Evolutionary conservation across 1,140 invertebrate genomes (phyloP).

Genomic region (Caenorhabditis tropicalis): DNA sequence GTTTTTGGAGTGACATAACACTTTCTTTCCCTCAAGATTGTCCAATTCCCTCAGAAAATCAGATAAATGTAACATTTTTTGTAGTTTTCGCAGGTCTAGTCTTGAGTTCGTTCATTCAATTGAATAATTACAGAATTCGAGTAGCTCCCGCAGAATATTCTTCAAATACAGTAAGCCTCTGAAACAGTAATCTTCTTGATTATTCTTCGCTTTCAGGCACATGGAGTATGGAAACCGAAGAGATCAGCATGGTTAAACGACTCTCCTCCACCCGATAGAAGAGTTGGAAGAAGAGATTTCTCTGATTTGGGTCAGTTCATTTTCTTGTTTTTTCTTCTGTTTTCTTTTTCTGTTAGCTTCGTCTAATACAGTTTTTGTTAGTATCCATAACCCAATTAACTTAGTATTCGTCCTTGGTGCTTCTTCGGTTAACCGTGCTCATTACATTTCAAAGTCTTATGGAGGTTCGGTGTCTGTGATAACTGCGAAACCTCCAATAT

Average conservation of each 20-base stretch:
- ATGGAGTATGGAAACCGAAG: conserved; percentile 30
- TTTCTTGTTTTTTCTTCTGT: background rate
- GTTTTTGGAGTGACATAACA: background rate
- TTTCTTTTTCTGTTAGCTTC: background rate
- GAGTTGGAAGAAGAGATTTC: conserved; percentile 23
- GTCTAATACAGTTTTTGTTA: background rate
- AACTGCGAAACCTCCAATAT: background rate
- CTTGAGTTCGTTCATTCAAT: too few relatives aligned
- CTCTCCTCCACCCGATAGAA: background rate
- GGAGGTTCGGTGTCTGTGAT: background rate
- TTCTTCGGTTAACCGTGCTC: conserved; percentile 33
- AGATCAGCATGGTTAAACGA: conserved; percentile 21
- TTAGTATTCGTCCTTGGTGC: conserved; percentile 1
- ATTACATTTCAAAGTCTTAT: background rate
- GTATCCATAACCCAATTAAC: background rate
- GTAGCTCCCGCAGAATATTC: background rate
- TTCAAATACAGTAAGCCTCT: conserved; percentile 5
- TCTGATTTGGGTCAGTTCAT: background rate
- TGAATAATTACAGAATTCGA: conserved; percentile 25
- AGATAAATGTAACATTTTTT: too few relatives aligned
- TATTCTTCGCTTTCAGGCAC: background rate
- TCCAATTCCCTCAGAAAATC: background rate
- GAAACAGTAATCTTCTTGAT: background rate
- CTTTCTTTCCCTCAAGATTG: background rate
- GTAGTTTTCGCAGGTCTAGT: too few relatives aligned